Evolutionary conservation across 1,140 invertebrate genomes (phyloP), one percentile per base, ranked within the genome.

Genomic region (Ridgeia piscesae): DNA sequence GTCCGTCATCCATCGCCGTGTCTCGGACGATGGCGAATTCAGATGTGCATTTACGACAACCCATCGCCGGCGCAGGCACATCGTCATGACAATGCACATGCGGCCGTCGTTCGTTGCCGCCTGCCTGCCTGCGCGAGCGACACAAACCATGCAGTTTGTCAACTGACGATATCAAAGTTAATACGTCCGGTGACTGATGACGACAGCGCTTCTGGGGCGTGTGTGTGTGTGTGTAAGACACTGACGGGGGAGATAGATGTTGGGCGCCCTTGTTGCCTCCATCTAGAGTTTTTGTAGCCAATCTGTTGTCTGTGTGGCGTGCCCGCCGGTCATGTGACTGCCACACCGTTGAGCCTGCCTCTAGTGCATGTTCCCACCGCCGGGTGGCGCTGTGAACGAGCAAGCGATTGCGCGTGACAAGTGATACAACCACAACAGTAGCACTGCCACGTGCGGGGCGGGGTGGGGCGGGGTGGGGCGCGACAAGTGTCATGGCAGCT

Each of bases 81-180:
- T 77, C 58, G 58, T 77, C 58, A 77, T 77, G 58, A 77, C 58
- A 77, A 77, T 77, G 58, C 58, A 77, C 58, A n/a, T n/a, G 27
- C 58, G 27, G 27, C 58, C 27, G 58, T 77, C 58, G 58, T 77
- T 77, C 2, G 58, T 77, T 77, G 58, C 58, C 58, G 58, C 58
- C 58, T 77, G 58, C 58, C n/a, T n/a, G n/a, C n/a, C n/a, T n/a
- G n/a, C n/a, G n/a, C n/a, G n/a, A n/a, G 58, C 58, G 14, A 77
- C 58, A 77, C 58, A 77, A 77, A 77, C 58, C 58, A 77, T 2
- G 58, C 58, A 77, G 58, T 77, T 77, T 77, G 58, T 77, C 58
- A 77, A 77, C 58, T 77, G 58, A 77, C 58, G 58, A 77, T 77
- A 77, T 77, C 58, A 77, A 77, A 77, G 58, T 77, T 77, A 77